These are phyloP conservation scores for Taphrorychus bicolor DNA, from an alignment of 2,888 invertebrate species.

Conservation along the genomic window DNA sequence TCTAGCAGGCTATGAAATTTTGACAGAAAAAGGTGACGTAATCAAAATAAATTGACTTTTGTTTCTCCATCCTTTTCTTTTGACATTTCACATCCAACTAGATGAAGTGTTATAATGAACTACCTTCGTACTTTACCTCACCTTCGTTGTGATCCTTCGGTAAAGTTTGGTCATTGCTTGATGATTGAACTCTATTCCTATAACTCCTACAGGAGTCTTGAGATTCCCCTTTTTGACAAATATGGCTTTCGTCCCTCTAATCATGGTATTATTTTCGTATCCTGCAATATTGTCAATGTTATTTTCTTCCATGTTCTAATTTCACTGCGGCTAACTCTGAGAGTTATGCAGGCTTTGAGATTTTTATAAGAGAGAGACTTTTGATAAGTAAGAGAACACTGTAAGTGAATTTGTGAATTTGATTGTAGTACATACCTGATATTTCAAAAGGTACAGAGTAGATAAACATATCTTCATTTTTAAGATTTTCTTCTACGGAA, in stretches of 20 bases:
- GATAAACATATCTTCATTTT: slow-evolving; percentile 79
- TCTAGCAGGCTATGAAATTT: too few relatives aligned
- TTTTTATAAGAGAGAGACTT: not conserved
- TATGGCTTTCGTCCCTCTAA: slow-evolving; percentile 86
- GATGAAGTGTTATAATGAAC: too few relatives aligned
- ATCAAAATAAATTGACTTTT: not conserved
- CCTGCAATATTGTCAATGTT: too few relatives aligned
- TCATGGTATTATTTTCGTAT: slow-evolving; percentile 66
- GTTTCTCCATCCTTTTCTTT: too few relatives aligned
- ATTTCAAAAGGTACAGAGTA: slow-evolving; percentile 78
- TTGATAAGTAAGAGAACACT: not conserved
- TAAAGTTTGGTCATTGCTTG: slow-evolving; percentile 78
- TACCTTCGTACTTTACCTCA: too few relatives aligned
- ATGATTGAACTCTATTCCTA: slow-evolving; percentile 84
- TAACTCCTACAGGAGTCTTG: slow-evolving; percentile 72
- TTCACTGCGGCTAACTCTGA: too few relatives aligned
- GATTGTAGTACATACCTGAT: slow-evolving; percentile 49
- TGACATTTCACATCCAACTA: too few relatives aligned
- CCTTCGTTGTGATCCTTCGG: slow-evolving; percentile 78
- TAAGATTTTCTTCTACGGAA: slow-evolving; percentile 83
- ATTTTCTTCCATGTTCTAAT: too few relatives aligned
- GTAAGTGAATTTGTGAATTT: not conserved
- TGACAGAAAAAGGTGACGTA: too few relatives aligned
- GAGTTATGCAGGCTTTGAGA: too few relatives aligned
- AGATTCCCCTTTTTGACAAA: slow-evolving; percentile 66